phyloP scores from a whole-genome alignment of 2,797 vertebrate species.

The Peromyscus eremicus region DNA sequence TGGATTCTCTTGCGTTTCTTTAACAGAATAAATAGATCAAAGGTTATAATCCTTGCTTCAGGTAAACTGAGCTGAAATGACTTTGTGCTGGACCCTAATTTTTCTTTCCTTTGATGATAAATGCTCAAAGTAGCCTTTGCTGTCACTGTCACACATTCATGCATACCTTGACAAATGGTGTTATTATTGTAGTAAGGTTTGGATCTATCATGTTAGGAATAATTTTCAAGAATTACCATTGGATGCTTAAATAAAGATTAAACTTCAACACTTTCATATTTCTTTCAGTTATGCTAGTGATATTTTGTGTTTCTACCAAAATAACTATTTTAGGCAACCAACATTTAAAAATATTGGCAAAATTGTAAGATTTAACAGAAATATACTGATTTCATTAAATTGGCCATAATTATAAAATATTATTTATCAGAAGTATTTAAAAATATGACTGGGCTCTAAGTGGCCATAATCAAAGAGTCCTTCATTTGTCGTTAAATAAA shows the following conservation, averaged over 20 bases:
- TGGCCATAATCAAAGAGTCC: not conserved
- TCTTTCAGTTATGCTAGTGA: not conserved
- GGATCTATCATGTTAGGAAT: not conserved
- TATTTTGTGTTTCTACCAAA: not conserved
- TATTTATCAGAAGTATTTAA: not conserved
- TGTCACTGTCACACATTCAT: slow-evolving; percentile 24
- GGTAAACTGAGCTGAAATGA: not conserved
- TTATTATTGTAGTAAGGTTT: slow-evolving; percentile 8
- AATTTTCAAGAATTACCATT: slow-evolving; percentile 3
- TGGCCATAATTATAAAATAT: not conserved
- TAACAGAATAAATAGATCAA: not conserved
- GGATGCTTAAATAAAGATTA: not conserved
- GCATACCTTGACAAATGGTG: slow-evolving; percentile 31
- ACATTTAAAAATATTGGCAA: not conserved
- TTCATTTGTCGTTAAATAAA: not conserved
- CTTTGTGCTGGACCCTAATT: not conserved
- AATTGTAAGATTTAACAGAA: not conserved
- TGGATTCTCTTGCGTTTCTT: not conserved
- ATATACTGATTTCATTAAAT: not conserved
- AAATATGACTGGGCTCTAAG: not conserved
- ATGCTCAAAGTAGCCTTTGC: not conserved
- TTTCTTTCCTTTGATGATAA: slow-evolving; percentile 51
- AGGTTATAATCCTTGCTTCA: slow-evolving; percentile 48
- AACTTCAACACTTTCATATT: not conserved
- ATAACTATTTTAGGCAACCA: not conserved